phyloP scores from a whole-genome alignment of 2,888 invertebrate genomes.

The Tromatobia lineatoria region DNA sequence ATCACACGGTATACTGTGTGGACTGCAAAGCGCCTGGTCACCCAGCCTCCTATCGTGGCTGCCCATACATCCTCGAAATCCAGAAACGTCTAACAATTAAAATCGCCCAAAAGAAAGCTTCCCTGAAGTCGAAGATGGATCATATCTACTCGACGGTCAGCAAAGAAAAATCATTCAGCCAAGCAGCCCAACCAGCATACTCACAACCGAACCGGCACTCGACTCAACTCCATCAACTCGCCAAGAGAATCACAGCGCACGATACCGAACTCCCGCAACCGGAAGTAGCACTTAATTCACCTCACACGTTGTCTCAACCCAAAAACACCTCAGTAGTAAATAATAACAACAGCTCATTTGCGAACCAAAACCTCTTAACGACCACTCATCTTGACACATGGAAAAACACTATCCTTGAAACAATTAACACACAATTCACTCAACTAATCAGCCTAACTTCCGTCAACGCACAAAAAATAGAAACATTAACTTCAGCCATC shows the following conservation, averaged over 20 bases:
- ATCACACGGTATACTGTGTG: neutral
- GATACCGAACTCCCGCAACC: neutral
- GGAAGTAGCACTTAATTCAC: neutral
- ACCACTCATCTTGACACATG: neutral
- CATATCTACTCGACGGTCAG: neutral
- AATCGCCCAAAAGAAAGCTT: neutral
- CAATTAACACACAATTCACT: constrained; percentile 1
- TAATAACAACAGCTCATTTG: neutral
- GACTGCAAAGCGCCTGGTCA: neutral
- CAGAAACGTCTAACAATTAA: neutral
- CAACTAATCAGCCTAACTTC: neutral
- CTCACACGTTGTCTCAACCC: neutral
- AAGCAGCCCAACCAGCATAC: neutral
- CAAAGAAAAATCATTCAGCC: neutral
- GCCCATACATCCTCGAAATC: constrained; percentile 5
- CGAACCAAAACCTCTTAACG: neutral
- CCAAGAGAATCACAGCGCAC: neutral
- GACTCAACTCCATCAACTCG: neutral
- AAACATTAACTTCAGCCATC: neutral
- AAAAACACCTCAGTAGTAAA: neutral
- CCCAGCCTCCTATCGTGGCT: neutral
- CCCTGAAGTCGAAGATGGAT: neutral
- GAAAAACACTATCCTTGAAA: neutral
- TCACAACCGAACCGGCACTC: neutral
- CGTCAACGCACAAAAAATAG: neutral